A percentile compares a stretch with the other conserved stretches of the same genome.
phyloP scores from a whole-genome alignment of 2,888 invertebrate genomes.

The Dastarcus helophoroides region DNA sequence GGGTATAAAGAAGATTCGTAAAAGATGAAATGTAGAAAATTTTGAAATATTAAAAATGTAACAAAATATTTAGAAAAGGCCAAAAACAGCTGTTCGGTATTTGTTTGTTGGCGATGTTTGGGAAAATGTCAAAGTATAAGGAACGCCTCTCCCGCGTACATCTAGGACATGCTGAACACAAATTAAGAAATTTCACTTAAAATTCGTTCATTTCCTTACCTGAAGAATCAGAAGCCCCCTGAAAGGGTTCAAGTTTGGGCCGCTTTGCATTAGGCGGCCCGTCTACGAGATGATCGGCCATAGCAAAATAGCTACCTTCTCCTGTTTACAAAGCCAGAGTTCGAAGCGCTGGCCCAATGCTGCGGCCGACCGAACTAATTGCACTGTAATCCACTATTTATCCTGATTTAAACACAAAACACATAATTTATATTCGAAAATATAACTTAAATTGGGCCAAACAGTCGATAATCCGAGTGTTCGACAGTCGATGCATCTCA shows the following conservation, averaged over 20 bases:
- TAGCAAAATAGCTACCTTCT: constrained; percentile 37
- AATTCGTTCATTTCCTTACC: constrained; percentile 48
- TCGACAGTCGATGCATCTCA: constrained; percentile 59
- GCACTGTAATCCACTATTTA: constrained; percentile 36
- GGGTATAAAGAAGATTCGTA: constrained; percentile 2
- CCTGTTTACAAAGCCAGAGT: constrained; percentile 58
- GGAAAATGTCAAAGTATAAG: constrained; percentile 23
- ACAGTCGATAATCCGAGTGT: constrained; percentile 56
- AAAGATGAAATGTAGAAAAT: constrained; percentile 3
- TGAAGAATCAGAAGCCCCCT: constrained; percentile 68
- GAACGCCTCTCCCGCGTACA: constrained; percentile 33
- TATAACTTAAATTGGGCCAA: constrained; percentile 37
- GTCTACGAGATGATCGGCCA: constrained; percentile 91
- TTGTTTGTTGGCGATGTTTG: constrained; percentile 19
- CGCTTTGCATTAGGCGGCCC: constrained; percentile 90
- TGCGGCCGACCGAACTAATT: constrained; percentile 34
- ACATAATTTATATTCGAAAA: constrained; percentile 37
- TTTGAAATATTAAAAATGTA: constrained; percentile 4
- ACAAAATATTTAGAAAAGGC: constrained; percentile 5
- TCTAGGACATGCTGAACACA: constrained; percentile 27
- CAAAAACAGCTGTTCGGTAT: constrained; percentile 23
- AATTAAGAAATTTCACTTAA: constrained; percentile 21
- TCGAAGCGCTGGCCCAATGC: constrained; percentile 41
- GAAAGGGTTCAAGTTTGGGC: constrained; percentile 81
- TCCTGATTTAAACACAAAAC: constrained; percentile 34